Percentiles rank a stretch among this genome's conserved stretches.
These are phyloP conservation scores for Enteromius viviparus DNA, from an alignment of 2,797 vertebrate species.

Conservation along the genomic window DNA sequence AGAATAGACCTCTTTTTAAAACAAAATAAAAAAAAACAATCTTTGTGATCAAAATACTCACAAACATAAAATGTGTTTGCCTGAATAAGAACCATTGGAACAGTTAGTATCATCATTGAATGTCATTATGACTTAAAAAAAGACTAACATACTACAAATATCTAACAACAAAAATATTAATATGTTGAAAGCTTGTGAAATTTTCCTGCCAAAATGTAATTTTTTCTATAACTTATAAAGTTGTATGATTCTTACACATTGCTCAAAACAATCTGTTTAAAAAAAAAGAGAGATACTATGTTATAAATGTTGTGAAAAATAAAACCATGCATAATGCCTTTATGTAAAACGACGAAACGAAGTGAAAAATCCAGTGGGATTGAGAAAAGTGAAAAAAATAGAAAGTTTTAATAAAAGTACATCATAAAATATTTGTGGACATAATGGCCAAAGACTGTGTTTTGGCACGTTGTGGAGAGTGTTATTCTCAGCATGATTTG, in stretches of 20 bases:
- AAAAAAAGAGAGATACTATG: neutral
- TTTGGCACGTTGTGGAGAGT: slow-evolving; percentile 24
- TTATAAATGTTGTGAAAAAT: neutral
- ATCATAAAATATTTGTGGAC: neutral
- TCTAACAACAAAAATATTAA: too few species aligned
- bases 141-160: too few species aligned
- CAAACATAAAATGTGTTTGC: too few species aligned
- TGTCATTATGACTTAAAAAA: too few species aligned
- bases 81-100: too few species aligned
- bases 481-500: slow-evolving; percentile 42
- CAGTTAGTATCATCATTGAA: too few species aligned
- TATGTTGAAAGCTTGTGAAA: neutral
- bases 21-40: too few species aligned
- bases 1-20: too few species aligned
- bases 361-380: neutral
- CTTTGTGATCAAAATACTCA: too few species aligned
- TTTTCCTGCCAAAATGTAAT: neutral
- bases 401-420: neutral
- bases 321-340: neutral
- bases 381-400: too few species aligned
- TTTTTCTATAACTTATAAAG: neutral
- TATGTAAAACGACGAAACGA: neutral
- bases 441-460: neutral
- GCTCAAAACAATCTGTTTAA: neutral
- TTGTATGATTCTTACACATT: neutral